phyloP scores from a whole-genome alignment of 1,140 invertebrate genomes.

The Drosophila pallidifrons region DNA sequence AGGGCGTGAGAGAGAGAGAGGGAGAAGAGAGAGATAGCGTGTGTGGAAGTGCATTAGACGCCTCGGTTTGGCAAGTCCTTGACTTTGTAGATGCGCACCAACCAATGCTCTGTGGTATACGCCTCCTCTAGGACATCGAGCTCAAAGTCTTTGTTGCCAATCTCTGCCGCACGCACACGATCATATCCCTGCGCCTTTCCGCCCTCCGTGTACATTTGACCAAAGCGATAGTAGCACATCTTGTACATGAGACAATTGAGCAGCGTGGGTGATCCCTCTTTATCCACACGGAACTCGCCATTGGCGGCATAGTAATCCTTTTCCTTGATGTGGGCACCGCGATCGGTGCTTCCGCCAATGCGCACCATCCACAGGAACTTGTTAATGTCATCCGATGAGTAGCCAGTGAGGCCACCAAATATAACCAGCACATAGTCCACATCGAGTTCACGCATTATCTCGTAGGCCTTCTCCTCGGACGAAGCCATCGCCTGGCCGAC shows the following conservation, averaged over 20 bases:
- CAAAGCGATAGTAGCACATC: constrained; percentile 98
- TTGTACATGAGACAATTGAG: constrained; percentile 98
- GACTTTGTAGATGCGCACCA: constrained; percentile 97
- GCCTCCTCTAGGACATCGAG: constrained; percentile 96
- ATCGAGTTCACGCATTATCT: constrained; percentile 98
- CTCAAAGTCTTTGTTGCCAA: constrained; percentile 98
- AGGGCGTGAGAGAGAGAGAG: background rate
- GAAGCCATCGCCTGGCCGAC: constrained; percentile 99
- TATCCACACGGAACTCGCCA: constrained; percentile 97
- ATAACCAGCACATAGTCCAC: constrained; percentile 99
- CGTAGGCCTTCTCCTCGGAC: constrained; percentile 97
- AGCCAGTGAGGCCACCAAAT: constrained; percentile 99
- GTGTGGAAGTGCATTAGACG: constrained; percentile 83
- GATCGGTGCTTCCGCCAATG: constrained; percentile 98
- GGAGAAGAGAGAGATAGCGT: background rate
- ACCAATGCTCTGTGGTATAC: constrained; percentile 98
- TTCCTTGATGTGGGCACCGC: constrained; percentile 97
- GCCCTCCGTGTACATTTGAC: constrained; percentile 96
- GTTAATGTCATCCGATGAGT: constrained; percentile 99
- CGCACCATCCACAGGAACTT: constrained; percentile 99
- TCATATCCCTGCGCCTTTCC: constrained; percentile 96
- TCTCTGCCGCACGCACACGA: constrained; percentile 95
- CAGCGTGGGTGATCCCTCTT: constrained; percentile 93
- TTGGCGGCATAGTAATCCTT: constrained; percentile 97
- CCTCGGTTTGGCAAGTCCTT: constrained; percentile 95